A percentile compares a stretch with the other conserved stretches of the same genome.
phyloP scores from a whole-genome alignment of 2,113 vertebrate species.

The Nanorana parkeri region DNA sequence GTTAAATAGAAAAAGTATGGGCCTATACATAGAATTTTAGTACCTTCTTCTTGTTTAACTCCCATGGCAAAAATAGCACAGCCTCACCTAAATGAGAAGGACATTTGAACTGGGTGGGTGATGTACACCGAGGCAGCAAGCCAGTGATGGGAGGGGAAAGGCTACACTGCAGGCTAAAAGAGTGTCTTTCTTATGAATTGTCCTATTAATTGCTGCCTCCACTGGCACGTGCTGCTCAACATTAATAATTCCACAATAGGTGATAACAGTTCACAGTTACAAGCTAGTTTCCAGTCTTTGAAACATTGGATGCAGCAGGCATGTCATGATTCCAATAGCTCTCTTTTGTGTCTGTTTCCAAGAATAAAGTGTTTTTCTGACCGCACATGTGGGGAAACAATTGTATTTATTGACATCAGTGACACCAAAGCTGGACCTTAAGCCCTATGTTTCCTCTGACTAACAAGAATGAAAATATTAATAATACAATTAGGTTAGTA shows the following conservation, averaged over 20 bases:
- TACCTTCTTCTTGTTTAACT: neutral
- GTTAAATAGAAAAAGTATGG: neutral
- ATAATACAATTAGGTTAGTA: no score
- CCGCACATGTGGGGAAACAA: neutral
- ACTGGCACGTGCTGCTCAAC: constrained; percentile 7
- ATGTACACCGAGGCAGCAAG: constrained; percentile 7
- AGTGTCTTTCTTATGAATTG: neutral
- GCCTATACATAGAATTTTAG: neutral
- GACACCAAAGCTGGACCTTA: neutral
- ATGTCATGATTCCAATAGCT: no score
- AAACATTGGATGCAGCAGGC: constrained; percentile 17
- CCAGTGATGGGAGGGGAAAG: constrained; percentile 6
- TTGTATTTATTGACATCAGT: neutral
- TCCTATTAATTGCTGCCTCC: neutral
- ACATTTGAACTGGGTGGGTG: constrained; percentile 34
- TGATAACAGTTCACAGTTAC: constrained; percentile 34
- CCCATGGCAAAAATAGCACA: constrained; percentile 33
- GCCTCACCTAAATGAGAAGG: constrained; percentile 34
- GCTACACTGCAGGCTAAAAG: neutral
- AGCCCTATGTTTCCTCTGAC: neutral
- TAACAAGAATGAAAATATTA: neutral
- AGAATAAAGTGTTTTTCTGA: neutral
- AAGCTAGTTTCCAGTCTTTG: constrained; percentile 3
- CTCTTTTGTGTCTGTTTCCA: constrained; percentile 8
- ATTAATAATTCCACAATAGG: constrained; percentile 30